Conservation (phyloP, 2,888 invertebrate genomes). For the Drosophila helvetica region DNA sequence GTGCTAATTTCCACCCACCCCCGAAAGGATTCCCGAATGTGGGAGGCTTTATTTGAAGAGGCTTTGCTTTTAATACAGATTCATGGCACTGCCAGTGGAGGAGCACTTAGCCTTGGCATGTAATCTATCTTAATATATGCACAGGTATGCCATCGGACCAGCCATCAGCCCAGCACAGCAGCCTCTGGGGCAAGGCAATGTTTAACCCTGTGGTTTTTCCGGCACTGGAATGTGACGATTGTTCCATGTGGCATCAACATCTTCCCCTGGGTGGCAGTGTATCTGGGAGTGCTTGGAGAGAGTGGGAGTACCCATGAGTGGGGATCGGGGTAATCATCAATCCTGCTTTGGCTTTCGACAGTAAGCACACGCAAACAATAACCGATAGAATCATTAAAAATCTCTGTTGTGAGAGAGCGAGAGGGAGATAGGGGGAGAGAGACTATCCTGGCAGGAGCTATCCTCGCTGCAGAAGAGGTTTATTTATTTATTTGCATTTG, state of each 20-base stretch:
- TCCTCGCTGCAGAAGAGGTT: neutral
- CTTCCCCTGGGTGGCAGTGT: too few species aligned
- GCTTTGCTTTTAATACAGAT: slow-evolving; percentile 66
- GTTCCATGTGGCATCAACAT: neutral
- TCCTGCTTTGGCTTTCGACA: slow-evolving; percentile 46
- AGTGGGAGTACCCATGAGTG: neutral
- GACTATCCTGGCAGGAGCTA: neutral
- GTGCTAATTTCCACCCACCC: slow-evolving; percentile 64
- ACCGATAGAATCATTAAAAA: slow-evolving; percentile 28
- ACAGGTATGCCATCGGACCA: slow-evolving; percentile 21
- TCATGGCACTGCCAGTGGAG: slow-evolving; percentile 57
- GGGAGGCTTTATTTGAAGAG: slow-evolving; percentile 12
- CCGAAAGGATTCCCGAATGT: slow-evolving; percentile 30
- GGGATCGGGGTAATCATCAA: slow-evolving; percentile 44
- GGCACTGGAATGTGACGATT: slow-evolving; percentile 24
- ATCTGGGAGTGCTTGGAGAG: too few species aligned
- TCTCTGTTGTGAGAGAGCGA: neutral
- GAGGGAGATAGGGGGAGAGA: neutral
- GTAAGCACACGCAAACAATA: slow-evolving; percentile 26
- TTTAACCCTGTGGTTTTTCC: slow-evolving; percentile 35
- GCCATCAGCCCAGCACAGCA: slow-evolving; percentile 1
- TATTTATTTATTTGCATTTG: slow-evolving; percentile 40
- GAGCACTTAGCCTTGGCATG: slow-evolving; percentile 44
- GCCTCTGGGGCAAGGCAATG: slow-evolving; percentile 11
- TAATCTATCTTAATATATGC: slow-evolving; percentile 79